Percentiles rank a stretch among this genome's conserved stretches.
Evolutionary conservation across 2,113 vertebrate genomes (phyloP).

Genomic region (Anas platyrhynchos): DNA sequence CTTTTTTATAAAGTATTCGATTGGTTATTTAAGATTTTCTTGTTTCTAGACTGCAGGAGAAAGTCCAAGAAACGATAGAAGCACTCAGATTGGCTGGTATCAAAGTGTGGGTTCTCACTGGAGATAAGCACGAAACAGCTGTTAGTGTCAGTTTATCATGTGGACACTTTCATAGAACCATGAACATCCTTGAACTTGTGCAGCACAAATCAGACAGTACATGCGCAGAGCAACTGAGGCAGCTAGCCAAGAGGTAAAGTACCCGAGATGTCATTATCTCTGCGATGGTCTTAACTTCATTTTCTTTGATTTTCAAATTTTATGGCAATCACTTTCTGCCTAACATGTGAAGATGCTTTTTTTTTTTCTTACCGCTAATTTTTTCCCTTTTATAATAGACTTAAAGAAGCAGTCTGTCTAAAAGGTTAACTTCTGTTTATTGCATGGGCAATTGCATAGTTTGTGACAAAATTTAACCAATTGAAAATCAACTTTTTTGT

Average conservation of each 20-base stretch:
- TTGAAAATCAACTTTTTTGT: background rate
- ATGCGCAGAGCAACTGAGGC: slow-evolving; percentile 90
- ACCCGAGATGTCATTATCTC: background rate
- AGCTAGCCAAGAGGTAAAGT: slow-evolving; percentile 87
- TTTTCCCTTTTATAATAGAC: background rate
- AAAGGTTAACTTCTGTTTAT: background rate
- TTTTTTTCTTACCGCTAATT: background rate
- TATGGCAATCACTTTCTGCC: background rate
- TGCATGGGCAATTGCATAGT: background rate
- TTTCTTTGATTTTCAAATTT: background rate
- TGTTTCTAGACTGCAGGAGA: slow-evolving; percentile 90
- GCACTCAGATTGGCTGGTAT: slow-evolving; percentile 93
- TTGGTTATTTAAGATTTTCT: background rate
- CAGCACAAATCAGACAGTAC: slow-evolving; percentile 91
- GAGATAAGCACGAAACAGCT: slow-evolving; percentile 95
- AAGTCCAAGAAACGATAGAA: slow-evolving; percentile 97
- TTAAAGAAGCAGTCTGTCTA: background rate
- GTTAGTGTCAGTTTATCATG: slow-evolving; percentile 96
- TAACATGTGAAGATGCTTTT: background rate
- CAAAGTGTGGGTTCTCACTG: slow-evolving; percentile 97
- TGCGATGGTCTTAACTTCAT: background rate
- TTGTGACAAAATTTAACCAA: background rate
- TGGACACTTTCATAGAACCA: slow-evolving; percentile 94
- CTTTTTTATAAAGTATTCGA: background rate
- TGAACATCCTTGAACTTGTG: slow-evolving; percentile 95